A percentile compares a stretch with the other conserved stretches of the same genome.
Conservation (phyloP, 2,797 vertebrate species). For the Cyprinodon diabolis region DNA sequence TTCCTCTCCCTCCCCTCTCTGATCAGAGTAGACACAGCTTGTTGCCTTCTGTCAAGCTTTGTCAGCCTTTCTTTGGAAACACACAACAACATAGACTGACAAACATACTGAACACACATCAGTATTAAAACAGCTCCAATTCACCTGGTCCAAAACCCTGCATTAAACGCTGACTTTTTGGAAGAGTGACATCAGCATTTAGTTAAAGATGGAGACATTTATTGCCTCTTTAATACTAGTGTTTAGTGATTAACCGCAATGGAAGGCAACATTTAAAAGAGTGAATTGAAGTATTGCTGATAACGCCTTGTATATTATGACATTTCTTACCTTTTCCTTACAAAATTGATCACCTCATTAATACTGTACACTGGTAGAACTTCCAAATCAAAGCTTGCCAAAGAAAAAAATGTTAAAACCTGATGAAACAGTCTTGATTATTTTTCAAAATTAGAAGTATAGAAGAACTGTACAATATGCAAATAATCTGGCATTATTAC, state of each 20-base stretch:
- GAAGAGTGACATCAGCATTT: background rate
- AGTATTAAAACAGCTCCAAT: background rate
- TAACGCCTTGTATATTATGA: background rate
- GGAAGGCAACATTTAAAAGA: background rate
- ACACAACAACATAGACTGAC: background rate
- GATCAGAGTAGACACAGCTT: conserved; percentile 68
- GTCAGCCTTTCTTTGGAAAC: conserved; percentile 70
- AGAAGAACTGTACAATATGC: background rate
- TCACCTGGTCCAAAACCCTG: background rate
- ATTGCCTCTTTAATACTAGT: too few species aligned
- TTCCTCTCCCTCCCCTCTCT: conserved; percentile 63
- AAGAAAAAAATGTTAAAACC: background rate
- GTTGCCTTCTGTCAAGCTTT: conserved; percentile 69
- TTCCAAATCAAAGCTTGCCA: background rate
- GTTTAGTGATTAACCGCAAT: background rate
- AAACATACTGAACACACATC: background rate
- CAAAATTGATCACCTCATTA: background rate
- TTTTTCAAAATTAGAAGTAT: background rate
- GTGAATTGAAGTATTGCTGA: background rate
- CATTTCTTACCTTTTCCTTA: background rate
- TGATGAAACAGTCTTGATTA: background rate
- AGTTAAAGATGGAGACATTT: background rate
- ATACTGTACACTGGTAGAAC: background rate
- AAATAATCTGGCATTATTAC: background rate
- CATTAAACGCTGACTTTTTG: background rate